Percentiles rank a stretch among this genome's conserved stretches.
Evolutionary conservation across 2,888 invertebrate species (phyloP).

Genomic region (Notocelia uddmanniana): DNA sequence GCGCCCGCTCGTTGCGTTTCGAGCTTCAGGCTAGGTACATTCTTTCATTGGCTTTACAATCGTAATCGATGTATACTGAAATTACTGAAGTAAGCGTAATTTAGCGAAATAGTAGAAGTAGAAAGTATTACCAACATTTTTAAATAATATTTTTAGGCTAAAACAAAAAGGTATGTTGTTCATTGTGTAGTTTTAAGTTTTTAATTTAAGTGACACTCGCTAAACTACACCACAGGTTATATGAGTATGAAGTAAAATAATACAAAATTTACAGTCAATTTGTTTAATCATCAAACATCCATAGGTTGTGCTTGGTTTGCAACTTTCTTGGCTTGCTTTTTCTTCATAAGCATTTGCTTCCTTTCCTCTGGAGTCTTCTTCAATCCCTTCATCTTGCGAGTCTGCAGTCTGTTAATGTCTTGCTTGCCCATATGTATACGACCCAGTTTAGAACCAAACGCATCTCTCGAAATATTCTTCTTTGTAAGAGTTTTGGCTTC

Average conservation of each 20-base stretch:
- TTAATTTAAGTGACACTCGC: too few species aligned
- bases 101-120: too few species aligned
- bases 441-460: constrained; percentile 95
- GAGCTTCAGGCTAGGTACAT: too few species aligned
- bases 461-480: constrained; percentile 96
- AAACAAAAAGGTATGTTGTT: too few species aligned
- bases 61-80: too few species aligned
- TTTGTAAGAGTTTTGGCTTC: constrained; percentile 92
- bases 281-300: constrained; percentile 59
- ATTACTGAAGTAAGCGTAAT: too few species aligned
- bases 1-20: too few species aligned
- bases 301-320: constrained; percentile 58
- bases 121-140: too few species aligned
- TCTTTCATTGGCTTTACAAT: too few species aligned
- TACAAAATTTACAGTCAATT: constrained; percentile 1
- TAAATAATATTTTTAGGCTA: too few species aligned
- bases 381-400: constrained; percentile 95
- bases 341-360: constrained; percentile 85
- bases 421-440: constrained; percentile 97
- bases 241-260: constrained; percentile 20
- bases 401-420: constrained; percentile 93
- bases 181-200: too few species aligned
- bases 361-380: constrained; percentile 90
- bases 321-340: constrained; percentile 73
- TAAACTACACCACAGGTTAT: too few species aligned